phyloP scores from a whole-genome alignment of 2,797 vertebrate species.

The Thaleichthys pacificus region DNA sequence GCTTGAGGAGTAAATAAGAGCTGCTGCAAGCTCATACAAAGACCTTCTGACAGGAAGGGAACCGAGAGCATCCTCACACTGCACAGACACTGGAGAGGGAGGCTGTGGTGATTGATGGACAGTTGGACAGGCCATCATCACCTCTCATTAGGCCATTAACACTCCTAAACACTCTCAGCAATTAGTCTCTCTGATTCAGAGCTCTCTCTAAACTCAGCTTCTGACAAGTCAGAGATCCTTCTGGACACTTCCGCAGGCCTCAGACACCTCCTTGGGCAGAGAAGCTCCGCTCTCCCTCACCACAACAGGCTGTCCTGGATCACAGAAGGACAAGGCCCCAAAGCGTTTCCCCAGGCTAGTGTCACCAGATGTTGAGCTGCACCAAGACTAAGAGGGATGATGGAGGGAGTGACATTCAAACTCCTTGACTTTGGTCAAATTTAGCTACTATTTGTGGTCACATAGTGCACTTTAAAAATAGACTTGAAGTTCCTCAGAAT shows the following conservation, averaged over 20 bases:
- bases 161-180: constrained; percentile 20
- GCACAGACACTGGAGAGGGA: not conserved
- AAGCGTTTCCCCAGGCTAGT: constrained; percentile 36
- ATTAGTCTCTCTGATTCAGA: constrained; percentile 29
- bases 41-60: not conserved
- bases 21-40: not conserved
- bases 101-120: constrained; percentile 34
- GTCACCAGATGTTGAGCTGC: constrained; percentile 37
- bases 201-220: constrained; percentile 28
- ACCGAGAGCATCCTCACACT: constrained; percentile 14
- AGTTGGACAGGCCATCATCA: constrained; percentile 38
- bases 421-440: not conserved
- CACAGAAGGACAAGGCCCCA: constrained; percentile 38
- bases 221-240: constrained; percentile 28
- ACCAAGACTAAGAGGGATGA: constrained; percentile 7
- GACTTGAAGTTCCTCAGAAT: not conserved
- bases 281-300: not conserved
- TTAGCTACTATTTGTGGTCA: not conserved
- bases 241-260: constrained; percentile 11
- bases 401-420: constrained; percentile 16
- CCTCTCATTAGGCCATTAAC: constrained; percentile 47
- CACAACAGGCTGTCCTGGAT: constrained; percentile 5
- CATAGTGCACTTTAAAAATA: not conserved
- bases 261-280: not conserved
- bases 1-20: constrained; percentile 12